A percentile compares a stretch with the other conserved stretches of the same genome.
Evolutionary conservation across 2,113 vertebrate species (phyloP).

Genomic region (Phaethornis superciliosus): DNA sequence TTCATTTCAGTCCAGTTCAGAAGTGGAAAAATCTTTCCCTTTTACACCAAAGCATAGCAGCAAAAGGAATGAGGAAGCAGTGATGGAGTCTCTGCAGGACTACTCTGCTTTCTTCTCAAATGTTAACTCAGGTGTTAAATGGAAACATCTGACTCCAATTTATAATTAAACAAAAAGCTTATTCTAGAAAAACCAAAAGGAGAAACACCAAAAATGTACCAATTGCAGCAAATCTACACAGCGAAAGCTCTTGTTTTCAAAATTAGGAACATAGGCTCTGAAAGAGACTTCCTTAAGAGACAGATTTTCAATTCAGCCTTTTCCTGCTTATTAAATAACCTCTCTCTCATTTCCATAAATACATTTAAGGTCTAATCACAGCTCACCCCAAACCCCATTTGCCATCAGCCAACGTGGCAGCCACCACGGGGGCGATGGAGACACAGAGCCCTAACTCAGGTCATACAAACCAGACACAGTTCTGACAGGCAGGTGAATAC

Average conservation of each 20-base stretch:
- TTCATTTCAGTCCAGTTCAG: background rate
- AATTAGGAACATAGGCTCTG: background rate
- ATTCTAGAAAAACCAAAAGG: background rate
- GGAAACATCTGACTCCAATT: background rate
- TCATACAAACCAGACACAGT: fast-evolving
- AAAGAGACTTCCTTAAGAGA: background rate
- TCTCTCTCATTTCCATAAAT: background rate
- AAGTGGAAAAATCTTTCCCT: background rate
- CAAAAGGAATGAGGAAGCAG: background rate
- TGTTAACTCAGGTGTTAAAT: background rate
- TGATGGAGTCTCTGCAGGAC: background rate
- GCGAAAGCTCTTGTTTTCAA: background rate
- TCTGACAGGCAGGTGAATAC: background rate
- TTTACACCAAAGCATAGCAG: background rate
- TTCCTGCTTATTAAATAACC: background rate
- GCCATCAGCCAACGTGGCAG: too few relatives aligned
- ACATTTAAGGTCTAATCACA: background rate
- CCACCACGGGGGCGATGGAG: too few relatives aligned
- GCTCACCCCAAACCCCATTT: background rate
- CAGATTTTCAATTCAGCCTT: background rate
- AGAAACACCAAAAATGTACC: background rate
- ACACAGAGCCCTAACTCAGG: too few relatives aligned
- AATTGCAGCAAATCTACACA: background rate
- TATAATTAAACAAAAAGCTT: background rate
- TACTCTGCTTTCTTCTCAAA: background rate